A percentile compares a stretch with the other conserved stretches of the same genome.
These are phyloP conservation scores for Listronotus oregonensis DNA, from an alignment of 1,140 invertebrate species.

Conservation along the genomic window DNA sequence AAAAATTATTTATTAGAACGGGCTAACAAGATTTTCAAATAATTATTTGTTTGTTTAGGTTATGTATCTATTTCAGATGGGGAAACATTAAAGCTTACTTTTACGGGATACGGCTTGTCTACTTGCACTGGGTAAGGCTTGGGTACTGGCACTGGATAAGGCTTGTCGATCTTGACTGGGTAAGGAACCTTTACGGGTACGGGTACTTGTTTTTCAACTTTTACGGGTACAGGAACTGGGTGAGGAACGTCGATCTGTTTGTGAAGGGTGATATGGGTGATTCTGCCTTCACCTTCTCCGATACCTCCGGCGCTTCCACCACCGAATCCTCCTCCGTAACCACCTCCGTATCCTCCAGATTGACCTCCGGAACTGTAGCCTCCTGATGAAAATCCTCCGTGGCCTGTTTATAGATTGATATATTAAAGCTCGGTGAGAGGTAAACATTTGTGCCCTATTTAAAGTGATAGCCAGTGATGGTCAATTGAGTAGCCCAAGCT, in stretches of 20 bases:
- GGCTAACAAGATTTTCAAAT: no score
- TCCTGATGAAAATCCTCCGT: constrained; percentile 24
- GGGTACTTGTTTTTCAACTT: constrained; percentile 52
- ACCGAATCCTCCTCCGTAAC: constrained; percentile 19
- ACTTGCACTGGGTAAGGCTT: constrained; percentile 52
- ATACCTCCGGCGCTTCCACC: constrained; percentile 22
- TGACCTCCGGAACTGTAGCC: constrained; percentile 23
- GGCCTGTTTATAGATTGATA: background rate
- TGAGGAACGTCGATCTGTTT: constrained; percentile 47
- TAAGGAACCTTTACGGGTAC: constrained; percentile 52
- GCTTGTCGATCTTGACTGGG: constrained; percentile 47
- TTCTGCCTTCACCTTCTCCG: constrained; percentile 32
- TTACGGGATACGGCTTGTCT: constrained; percentile 62
- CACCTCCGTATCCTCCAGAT: constrained; percentile 29
- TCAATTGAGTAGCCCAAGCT: no score
- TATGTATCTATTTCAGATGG: no score
- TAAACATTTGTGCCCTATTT: no score
- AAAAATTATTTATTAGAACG: no score
- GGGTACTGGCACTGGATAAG: constrained; percentile 49
- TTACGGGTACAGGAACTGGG: constrained; percentile 52
- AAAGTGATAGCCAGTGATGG: no score
- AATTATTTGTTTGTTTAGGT: no score
- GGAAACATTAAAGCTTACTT: constrained; percentile 45
- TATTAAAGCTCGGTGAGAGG: no score
- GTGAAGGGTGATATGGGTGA: constrained; percentile 47